phyloP scores from a whole-genome alignment of 2,888 invertebrate species.

The Trissolcus japonicus region DNA sequence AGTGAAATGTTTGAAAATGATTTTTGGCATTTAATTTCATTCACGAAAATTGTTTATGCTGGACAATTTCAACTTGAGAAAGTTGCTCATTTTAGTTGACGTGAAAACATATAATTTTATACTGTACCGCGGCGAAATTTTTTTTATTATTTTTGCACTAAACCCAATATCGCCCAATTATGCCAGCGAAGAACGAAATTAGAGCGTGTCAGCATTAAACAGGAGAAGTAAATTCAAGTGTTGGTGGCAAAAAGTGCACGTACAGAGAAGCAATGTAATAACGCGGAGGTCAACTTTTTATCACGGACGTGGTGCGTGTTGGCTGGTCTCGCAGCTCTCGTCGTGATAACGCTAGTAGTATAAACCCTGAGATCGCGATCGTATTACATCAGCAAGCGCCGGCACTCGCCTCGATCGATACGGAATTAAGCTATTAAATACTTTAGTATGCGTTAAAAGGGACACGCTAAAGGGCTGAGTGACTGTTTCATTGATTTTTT shows the following conservation, averaged over 20 bases:
- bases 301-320: slow-evolving; percentile 56
- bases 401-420: slow-evolving; percentile 62
- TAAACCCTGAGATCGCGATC: slow-evolving; percentile 57
- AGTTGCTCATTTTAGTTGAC: no score
- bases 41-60: no score
- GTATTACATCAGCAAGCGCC: slow-evolving; percentile 51
- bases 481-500: slow-evolving; percentile 49
- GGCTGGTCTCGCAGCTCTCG: slow-evolving; percentile 37
- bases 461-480: slow-evolving; percentile 55
- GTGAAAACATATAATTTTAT: neutral
- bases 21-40: no score
- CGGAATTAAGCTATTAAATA: slow-evolving; percentile 69
- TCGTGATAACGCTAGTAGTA: slow-evolving; percentile 51
- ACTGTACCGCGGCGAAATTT: neutral
- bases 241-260: slow-evolving; percentile 52
- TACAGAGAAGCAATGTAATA: slow-evolving; percentile 46
- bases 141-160: slow-evolving; percentile 10
- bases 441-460: slow-evolving; percentile 56
- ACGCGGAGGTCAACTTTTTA: slow-evolving; percentile 55
- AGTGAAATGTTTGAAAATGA: no score
- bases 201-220: slow-evolving; percentile 47
- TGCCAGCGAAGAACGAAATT: slow-evolving; percentile 40
- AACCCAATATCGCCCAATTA: slow-evolving; percentile 48
- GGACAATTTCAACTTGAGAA: no score
- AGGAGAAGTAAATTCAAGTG: slow-evolving; percentile 54